These are phyloP conservation scores for Oegoconia quadripuncta DNA, from an alignment of 2,888 invertebrate species.

Conservation along the genomic window DNA sequence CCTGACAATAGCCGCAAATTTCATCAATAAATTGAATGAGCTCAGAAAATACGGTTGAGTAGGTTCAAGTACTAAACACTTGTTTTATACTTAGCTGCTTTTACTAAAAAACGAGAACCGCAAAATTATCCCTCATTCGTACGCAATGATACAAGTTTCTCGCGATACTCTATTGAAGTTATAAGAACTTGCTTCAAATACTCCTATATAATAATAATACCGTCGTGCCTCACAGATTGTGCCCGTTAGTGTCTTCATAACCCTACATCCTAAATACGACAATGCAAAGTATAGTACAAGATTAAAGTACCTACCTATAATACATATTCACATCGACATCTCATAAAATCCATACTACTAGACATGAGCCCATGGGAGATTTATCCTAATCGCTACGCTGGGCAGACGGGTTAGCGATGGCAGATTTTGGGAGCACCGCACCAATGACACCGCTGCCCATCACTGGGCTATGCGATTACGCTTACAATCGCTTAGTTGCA, in stretches of 20 bases:
- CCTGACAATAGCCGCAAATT: slow-evolving; percentile 50
- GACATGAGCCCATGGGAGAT: no score
- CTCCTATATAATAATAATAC: slow-evolving; percentile 45
- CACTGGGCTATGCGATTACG: no score
- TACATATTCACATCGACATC: no score
- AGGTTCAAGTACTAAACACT: slow-evolving; percentile 8
- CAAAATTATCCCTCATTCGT: slow-evolving; percentile 36
- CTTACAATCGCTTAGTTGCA: no score
- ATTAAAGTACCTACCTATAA: no score
- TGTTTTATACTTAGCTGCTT: no score
- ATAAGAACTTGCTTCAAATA: slow-evolving; percentile 33
- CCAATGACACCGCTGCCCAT: no score
- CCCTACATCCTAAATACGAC: slow-evolving; percentile 26
- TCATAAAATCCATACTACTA: no score
- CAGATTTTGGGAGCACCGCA: no score
- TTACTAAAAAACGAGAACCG: no score
- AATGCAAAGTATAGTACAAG: not conserved
- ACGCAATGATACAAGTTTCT: slow-evolving; percentile 41
- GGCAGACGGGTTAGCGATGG: no score
- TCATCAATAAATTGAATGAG: slow-evolving; percentile 28
- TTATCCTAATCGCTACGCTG: no score
- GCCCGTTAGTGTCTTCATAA: slow-evolving; percentile 34
- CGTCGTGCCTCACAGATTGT: slow-evolving; percentile 43
- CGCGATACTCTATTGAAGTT: slow-evolving; percentile 34
- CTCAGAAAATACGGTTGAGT: slow-evolving; percentile 13